A percentile compares a stretch with the other conserved stretches of the same genome.
Conservation (phyloP, 2,113 vertebrate genomes). For the Scartelaos histophorus region DNA sequence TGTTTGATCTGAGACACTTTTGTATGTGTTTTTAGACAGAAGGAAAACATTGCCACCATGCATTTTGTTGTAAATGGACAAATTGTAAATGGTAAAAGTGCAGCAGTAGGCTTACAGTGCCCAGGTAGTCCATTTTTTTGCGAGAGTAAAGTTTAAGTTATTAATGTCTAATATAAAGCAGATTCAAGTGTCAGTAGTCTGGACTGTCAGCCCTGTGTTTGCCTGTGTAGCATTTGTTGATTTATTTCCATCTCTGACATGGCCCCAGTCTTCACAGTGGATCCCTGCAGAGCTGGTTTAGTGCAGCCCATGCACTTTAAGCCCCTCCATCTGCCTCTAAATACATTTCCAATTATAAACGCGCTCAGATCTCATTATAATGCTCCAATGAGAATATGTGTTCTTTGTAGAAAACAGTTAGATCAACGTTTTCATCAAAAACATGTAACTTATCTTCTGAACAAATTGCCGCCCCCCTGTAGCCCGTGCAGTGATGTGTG, state of each 20-base stretch:
- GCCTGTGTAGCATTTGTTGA: background rate
- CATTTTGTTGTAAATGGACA: too few species aligned
- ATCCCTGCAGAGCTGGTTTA: constrained; percentile 45
- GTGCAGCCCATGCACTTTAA: constrained; percentile 18
- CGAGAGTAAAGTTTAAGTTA: too few species aligned
- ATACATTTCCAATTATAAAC: constrained; percentile 68
- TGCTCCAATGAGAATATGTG: background rate
- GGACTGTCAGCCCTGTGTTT: background rate
- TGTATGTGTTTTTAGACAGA: too few species aligned
- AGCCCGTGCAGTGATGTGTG: constrained; percentile 2
- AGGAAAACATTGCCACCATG: too few species aligned
- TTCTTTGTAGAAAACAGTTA: too few species aligned
- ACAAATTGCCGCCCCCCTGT: background rate
- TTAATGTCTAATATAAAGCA: too few species aligned
- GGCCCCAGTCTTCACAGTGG: constrained; percentile 24
- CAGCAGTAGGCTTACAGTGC: too few species aligned
- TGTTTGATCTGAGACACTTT: too few species aligned
- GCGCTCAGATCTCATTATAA: constrained; percentile 53
- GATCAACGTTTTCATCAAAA: background rate
- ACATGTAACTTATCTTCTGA: background rate
- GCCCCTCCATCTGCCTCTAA: constrained; percentile 56
- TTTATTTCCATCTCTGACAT: background rate
- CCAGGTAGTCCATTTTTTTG: too few species aligned
- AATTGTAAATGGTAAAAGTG: too few species aligned
- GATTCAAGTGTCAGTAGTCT: too few species aligned